These are phyloP conservation scores for Trypoxylon attenuatum DNA, from an alignment of 2,888 invertebrate genomes.

Conservation along the genomic window DNA sequence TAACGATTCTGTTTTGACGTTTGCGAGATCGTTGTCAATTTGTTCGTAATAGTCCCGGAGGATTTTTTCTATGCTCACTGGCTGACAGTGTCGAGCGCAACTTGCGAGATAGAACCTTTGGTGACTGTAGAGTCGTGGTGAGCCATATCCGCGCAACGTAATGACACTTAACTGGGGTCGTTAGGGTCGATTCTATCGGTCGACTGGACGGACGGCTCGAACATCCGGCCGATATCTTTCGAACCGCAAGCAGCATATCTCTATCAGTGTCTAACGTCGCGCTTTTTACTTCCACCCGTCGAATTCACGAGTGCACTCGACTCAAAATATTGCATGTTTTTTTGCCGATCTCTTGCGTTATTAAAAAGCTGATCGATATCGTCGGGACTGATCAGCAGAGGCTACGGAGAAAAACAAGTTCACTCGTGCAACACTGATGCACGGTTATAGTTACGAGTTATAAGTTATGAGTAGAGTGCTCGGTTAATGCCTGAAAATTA, in stretches of 20 bases:
- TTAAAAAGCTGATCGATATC: too few relatives aligned
- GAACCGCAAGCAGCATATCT: too few relatives aligned
- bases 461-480: too few relatives aligned
- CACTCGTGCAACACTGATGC: too few relatives aligned
- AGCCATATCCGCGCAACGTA: slow-evolving; percentile 22
- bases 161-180: slow-evolving; percentile 51
- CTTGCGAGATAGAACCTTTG: too few relatives aligned
- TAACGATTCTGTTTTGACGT: not conserved
- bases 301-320: not conserved
- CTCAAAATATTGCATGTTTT: too few relatives aligned
- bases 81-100: not conserved
- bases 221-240: slow-evolving; percentile 17
- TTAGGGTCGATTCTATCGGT: slow-evolving; percentile 47
- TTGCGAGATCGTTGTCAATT: not conserved
- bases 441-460: too few relatives aligned
- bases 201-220: slow-evolving; percentile 11
- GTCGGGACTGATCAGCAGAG: too few relatives aligned
- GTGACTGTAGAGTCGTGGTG: not conserved
- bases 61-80: not conserved
- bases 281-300: not conserved
- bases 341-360: too few relatives aligned
- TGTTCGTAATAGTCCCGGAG: not conserved
- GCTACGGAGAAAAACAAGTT: too few relatives aligned
- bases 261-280: too few relatives aligned
- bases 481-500: too few relatives aligned